phyloP scores from a whole-genome alignment of 23 tunicate genomes.

The Ascidia mentula region DNA sequence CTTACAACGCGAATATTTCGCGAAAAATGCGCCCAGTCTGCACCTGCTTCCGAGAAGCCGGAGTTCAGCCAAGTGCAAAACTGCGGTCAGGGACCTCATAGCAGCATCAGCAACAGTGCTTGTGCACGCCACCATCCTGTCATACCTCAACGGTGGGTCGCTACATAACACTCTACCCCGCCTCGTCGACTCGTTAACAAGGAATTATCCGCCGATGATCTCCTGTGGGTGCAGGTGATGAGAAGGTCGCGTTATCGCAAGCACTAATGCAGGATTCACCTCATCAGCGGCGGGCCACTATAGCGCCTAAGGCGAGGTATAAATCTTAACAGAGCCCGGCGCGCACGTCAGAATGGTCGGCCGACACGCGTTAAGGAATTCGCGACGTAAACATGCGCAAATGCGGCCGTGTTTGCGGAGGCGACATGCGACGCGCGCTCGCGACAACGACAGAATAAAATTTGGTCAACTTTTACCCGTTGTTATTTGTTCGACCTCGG shows the following conservation, averaged over 20 bases:
- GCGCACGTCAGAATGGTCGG: not conserved
- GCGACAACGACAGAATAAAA: not conserved
- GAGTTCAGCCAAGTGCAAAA: not conserved
- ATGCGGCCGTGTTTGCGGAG: no score
- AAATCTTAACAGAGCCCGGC: not conserved
- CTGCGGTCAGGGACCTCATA: not conserved
- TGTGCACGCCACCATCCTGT: not conserved
- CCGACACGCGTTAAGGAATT: slow-evolving; percentile 7
- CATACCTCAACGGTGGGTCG: not conserved
- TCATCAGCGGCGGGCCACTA: not conserved
- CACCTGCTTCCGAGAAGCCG: not conserved
- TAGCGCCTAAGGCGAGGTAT: not conserved
- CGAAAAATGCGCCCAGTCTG: not conserved
- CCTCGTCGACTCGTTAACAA: not conserved
- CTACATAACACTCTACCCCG: no score
- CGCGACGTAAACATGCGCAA: not conserved
- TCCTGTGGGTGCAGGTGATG: not conserved
- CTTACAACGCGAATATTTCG: not conserved
- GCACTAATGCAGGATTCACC: not conserved
- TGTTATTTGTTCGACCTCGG: no score
- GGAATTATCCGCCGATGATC: not conserved
- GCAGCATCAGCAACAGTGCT: not conserved
- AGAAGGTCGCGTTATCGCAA: not conserved
- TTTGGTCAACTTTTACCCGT: not conserved
- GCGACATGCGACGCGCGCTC: not conserved